A percentile compares a stretch with the other conserved stretches of the same genome.
Conservation (phyloP, 2,888 invertebrate species). For the Sturmia bella region DNA sequence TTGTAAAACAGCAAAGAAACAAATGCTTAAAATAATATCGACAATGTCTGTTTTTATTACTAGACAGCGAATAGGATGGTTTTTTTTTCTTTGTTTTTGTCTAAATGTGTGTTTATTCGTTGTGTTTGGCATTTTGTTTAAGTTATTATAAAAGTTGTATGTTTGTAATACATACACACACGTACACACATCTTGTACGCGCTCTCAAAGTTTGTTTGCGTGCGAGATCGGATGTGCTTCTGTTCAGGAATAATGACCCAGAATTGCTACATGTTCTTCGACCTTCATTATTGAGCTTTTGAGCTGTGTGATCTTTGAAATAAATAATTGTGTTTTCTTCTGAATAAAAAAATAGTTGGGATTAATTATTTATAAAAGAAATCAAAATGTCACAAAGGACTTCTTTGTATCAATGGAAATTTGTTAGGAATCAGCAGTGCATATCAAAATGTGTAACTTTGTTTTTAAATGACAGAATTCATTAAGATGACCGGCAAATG, state of each 20-base stretch:
- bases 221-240: background rate
- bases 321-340: background rate
- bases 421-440: no score
- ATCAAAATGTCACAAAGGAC: background rate
- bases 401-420: no score
- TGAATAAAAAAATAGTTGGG: background rate
- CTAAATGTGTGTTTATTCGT: constrained; percentile 22
- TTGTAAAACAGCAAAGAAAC: constrained; percentile 21
- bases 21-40: constrained; percentile 31
- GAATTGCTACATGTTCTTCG: constrained; percentile 15
- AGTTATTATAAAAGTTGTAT: constrained; percentile 44
- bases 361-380: constrained; percentile 4
- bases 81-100: constrained; percentile 19
- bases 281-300: constrained; percentile 43
- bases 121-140: constrained; percentile 55
- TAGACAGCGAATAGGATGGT: constrained; percentile 1
- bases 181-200: background rate
- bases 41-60: constrained; percentile 46
- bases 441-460: no score
- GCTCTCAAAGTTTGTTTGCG: background rate
- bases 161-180: background rate
- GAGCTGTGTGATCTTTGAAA: constrained; percentile 16
- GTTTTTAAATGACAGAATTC: no score
- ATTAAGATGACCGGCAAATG: no score
- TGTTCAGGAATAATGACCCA: constrained; percentile 38